Evolutionary conservation across 2,797 vertebrate genomes (phyloP).

Genomic region (Anabacerthia variegaticeps): DNA sequence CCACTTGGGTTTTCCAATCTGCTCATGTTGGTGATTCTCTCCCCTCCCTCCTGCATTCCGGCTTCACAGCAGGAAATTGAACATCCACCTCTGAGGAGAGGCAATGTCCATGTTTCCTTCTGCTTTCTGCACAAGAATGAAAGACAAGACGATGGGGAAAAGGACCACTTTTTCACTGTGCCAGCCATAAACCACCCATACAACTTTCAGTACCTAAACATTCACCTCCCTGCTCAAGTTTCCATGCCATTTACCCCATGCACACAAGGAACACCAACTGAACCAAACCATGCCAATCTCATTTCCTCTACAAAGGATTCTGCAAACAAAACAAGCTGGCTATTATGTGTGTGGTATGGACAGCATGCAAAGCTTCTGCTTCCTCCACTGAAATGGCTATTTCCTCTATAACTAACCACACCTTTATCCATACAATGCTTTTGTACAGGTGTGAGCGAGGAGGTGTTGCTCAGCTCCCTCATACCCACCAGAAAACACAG

Average conservation of each 20-base stretch:
- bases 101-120: neutral
- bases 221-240: conserved; percentile 27
- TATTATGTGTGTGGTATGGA: neutral
- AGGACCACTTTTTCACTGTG: neutral
- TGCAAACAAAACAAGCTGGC: neutral
- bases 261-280: conserved; percentile 28
- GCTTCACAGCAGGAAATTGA: neutral
- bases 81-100: neutral
- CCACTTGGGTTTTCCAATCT: neutral
- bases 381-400: neutral
- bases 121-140: neutral
- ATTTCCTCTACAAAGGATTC: conserved; percentile 7
- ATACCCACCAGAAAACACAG: neutral
- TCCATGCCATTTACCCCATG: conserved; percentile 22
- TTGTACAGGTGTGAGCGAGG: neutral
- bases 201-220: conserved; percentile 35
- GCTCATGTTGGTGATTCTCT: neutral
- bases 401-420: neutral
- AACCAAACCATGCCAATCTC: neutral
- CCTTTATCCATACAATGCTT: neutral
- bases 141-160: neutral
- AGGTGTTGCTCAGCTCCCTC: neutral
- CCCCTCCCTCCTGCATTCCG: neutral
- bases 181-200: conserved; percentile 7
- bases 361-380: neutral